Conservation (phyloP, 2,113 vertebrate species). For the Macaca nemestrina region DNA sequence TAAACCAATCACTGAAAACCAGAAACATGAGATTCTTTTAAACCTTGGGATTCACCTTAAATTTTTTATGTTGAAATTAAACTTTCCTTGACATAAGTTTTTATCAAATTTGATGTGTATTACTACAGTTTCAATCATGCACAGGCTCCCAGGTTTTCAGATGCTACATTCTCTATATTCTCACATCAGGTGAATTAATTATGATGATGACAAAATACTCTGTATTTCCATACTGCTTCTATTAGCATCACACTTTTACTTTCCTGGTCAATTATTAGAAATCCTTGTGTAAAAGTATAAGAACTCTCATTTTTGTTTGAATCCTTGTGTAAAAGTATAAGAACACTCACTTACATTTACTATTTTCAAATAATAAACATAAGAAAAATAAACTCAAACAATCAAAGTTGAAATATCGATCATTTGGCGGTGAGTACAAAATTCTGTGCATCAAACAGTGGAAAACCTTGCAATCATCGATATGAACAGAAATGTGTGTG, state of each 20-base stretch:
- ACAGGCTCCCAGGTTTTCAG: neutral
- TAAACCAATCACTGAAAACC: neutral
- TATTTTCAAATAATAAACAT: neutral
- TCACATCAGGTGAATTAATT: neutral
- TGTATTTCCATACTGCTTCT: neutral
- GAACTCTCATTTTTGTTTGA: neutral
- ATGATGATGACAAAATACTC: neutral
- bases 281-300: neutral
- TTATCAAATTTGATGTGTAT: neutral
- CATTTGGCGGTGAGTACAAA: fast-evolving
- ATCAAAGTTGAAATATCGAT: neutral
- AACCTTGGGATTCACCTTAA: neutral
- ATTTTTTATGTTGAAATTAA: neutral
- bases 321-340: neutral
- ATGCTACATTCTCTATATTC: neutral
- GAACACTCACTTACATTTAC: neutral
- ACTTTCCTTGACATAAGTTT: neutral
- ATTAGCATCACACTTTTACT: neutral
- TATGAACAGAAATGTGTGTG: neutral
- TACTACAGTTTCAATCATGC: neutral
- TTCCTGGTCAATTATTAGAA: neutral
- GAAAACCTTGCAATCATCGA: neutral
- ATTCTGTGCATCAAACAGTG: neutral
- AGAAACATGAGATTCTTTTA: neutral
- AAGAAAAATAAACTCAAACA: neutral